A percentile compares a stretch with the other conserved stretches of the same genome.
Conservation (phyloP, 2,113 vertebrate species). For the Corythoichthys intestinalis region DNA sequence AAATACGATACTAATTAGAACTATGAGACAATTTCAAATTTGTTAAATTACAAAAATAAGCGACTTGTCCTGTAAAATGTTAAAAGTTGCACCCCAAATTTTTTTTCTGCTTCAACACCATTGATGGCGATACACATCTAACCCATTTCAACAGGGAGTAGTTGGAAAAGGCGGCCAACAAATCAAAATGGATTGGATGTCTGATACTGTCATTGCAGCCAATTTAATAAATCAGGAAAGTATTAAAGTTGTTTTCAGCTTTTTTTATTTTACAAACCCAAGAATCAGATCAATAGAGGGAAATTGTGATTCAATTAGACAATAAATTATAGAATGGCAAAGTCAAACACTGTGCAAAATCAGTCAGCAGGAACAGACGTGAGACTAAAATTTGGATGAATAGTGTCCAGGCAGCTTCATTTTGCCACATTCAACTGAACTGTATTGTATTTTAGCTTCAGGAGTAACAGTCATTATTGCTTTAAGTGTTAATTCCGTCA, state of each 20-base stretch:
- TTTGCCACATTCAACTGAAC: neutral
- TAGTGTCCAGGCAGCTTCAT: slow-evolving; percentile 1
- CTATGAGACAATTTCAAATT: too few species aligned
- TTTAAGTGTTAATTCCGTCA: neutral
- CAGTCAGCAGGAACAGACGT: slow-evolving; percentile 32
- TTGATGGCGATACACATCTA: too few species aligned
- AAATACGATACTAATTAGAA: too few species aligned
- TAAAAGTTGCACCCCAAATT: too few species aligned
- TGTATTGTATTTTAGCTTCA: neutral
- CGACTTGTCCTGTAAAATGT: too few species aligned
- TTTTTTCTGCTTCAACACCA: too few species aligned
- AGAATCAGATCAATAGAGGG: slow-evolving; percentile 24
- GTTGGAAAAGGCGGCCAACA: too few species aligned
- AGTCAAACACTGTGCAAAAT: slow-evolving; percentile 30
- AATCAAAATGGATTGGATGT: too few species aligned
- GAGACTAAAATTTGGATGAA: neutral
- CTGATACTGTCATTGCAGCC: too few species aligned
- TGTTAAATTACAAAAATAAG: too few species aligned
- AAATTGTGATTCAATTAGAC: slow-evolving; percentile 8
- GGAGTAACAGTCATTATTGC: slow-evolving; percentile 6
- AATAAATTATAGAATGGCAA: slow-evolving; percentile 43
- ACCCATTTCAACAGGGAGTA: too few species aligned
- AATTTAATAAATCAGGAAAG: neutral
- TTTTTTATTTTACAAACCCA: slow-evolving; percentile 55
- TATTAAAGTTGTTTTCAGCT: slow-evolving; percentile 14